Conservation (phyloP, 2,797 vertebrate species). For the Champsocephalus gunnari region DNA sequence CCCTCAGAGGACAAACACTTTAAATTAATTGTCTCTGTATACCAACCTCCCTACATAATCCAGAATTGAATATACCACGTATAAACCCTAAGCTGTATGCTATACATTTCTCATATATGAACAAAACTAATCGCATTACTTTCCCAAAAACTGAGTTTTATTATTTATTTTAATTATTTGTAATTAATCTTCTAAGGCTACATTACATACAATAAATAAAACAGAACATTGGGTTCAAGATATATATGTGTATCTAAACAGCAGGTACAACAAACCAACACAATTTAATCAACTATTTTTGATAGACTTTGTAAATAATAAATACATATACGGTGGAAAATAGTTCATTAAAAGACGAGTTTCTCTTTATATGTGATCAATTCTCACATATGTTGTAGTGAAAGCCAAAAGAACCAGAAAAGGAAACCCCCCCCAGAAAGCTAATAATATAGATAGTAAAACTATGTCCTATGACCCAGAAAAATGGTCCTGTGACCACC, state of each 20-base stretch:
- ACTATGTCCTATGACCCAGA: slow-evolving; percentile 42
- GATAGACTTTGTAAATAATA: too few species aligned
- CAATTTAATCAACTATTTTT: too few species aligned
- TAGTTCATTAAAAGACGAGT: not conserved
- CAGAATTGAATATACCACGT: not conserved
- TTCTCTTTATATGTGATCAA: not conserved
- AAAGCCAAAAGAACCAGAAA: not conserved
- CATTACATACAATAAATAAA: not conserved
- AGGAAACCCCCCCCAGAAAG: not conserved
- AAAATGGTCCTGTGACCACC: slow-evolving; percentile 52
- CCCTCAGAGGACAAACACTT: not conserved
- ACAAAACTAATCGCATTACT: not conserved
- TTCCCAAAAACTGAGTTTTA: not conserved
- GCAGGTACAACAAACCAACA: too few species aligned
- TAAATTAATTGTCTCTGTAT: not conserved
- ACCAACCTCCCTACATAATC: not conserved
- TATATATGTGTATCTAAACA: too few species aligned
- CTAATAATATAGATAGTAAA: slow-evolving; percentile 22
- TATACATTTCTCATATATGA: not conserved
- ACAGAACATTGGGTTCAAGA: too few species aligned
- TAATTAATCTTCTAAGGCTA: not conserved
- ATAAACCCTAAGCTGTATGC: not conserved
- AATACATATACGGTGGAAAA: not conserved
- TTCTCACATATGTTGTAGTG: not conserved
- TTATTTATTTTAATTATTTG: too few species aligned